Percentiles rank a stretch among this genome's conserved stretches.
These are phyloP conservation scores for Silurus lanzhouensis DNA, from an alignment of 2,797 vertebrate species.

Conservation along the genomic window DNA sequence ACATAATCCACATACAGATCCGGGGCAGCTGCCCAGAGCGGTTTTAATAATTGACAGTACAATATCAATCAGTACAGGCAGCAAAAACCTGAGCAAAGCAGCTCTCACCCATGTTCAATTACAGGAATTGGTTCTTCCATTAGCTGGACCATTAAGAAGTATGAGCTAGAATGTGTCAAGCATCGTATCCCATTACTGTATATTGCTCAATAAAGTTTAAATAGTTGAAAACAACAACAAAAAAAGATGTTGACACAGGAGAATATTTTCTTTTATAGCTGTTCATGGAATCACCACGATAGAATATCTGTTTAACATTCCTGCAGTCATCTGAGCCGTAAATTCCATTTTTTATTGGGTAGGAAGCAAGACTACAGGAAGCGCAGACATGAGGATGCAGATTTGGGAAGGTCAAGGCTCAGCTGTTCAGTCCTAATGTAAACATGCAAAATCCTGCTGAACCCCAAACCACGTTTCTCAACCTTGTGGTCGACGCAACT, in stretches of 20 bases:
- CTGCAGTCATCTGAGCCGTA: background rate
- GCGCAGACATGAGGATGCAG: constrained; percentile 59
- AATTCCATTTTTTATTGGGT: constrained; percentile 32
- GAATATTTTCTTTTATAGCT: background rate
- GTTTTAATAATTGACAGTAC: background rate
- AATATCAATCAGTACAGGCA: background rate
- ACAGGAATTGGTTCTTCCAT: constrained; percentile 61
- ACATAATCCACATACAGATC: background rate
- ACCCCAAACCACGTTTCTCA: background rate
- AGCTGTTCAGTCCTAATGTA: constrained; percentile 44
- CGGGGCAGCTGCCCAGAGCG: background rate
- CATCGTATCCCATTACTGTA: constrained; percentile 53
- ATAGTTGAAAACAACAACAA: background rate
- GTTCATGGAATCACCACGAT: background rate
- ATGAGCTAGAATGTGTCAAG: constrained; percentile 59
- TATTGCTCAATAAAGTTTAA: constrained; percentile 8
- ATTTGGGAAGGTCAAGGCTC: constrained; percentile 59
- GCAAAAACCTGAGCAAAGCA: constrained; percentile 32
- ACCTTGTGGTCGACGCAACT: background rate
- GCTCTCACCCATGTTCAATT: constrained; percentile 50
- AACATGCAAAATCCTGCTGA: background rate
- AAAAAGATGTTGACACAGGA: too few species aligned
- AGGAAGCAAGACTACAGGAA: constrained; percentile 58
- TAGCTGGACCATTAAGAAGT: constrained; percentile 56
- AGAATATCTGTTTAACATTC: background rate